phyloP scores from a whole-genome alignment of 2,797 vertebrate genomes.

The Notoglanidium macrostoma region DNA sequence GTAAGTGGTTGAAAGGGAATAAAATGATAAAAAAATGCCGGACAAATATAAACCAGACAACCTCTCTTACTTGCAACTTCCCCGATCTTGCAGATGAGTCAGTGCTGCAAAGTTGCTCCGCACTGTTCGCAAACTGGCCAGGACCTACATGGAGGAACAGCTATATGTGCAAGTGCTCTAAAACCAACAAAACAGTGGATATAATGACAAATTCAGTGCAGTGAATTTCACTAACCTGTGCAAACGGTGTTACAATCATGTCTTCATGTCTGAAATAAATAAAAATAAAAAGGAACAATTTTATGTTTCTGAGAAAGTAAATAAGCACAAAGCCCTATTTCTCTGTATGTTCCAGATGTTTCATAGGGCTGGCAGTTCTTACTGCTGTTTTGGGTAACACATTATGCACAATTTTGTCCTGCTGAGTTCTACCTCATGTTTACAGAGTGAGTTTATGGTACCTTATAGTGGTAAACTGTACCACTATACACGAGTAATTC shows the following conservation, averaged over 20 bases:
- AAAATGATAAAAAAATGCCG: neutral
- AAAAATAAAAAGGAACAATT: constrained; percentile 5
- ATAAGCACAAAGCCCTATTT: neutral
- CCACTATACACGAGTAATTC: neutral
- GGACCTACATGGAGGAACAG: constrained; percentile 73
- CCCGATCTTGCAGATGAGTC: constrained; percentile 80
- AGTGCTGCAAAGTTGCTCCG: constrained; percentile 84
- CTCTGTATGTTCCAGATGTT: constrained; percentile 7
- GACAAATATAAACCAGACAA: constrained; percentile 29
- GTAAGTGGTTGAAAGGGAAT: neutral
- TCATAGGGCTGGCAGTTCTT: neutral
- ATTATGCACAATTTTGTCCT: constrained; percentile 18
- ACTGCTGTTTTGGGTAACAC: constrained; percentile 14
- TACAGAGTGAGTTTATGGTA: constrained; percentile 13
- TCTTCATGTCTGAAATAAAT: constrained; percentile 85
- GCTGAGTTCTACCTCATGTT: constrained; percentile 1
- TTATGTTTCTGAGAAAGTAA: neutral
- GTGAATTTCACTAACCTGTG: constrained; percentile 78
- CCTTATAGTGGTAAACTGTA: neutral
- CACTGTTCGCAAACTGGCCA: constrained; percentile 90
- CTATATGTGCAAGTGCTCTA: neutral
- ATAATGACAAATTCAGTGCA: neutral
- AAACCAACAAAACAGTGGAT: neutral
- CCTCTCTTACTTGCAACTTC: constrained; percentile 48
- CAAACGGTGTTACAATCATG: constrained; percentile 96